Evolutionary conservation across 2,113 vertebrate genomes (phyloP).

Genomic region (Butastur rufipennis): DNA sequence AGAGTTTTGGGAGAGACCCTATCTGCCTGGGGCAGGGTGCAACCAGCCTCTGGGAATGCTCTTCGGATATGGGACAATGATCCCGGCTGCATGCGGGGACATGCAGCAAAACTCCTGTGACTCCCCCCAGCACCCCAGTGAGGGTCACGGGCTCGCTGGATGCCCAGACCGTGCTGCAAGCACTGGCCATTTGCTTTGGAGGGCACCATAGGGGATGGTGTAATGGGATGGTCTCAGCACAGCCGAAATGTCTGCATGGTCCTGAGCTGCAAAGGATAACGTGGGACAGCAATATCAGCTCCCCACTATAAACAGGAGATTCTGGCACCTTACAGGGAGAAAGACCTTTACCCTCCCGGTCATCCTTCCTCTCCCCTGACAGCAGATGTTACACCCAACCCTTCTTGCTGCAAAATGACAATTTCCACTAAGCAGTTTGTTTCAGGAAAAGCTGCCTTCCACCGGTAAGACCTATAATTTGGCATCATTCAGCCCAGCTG

Average conservation of each 20-base stretch:
- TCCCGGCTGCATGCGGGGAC: accelerated
- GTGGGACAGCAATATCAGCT: neutral
- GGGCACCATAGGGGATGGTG: too few relatives aligned
- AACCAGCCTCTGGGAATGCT: neutral
- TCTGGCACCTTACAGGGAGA: neutral
- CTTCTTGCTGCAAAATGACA: neutral
- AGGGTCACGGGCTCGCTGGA: accelerated
- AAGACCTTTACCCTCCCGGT: neutral
- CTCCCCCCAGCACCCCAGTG: accelerated
- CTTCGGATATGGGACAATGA: neutral
- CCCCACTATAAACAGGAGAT: neutral
- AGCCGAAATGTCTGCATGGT: accelerated
- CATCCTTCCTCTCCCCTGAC: neutral
- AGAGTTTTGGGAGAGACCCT: neutral
- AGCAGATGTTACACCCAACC: neutral
- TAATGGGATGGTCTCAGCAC: neutral
- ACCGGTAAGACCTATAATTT: neutral
- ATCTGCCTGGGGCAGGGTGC: neutral
- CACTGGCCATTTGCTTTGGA: accelerated
- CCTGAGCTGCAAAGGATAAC: neutral
- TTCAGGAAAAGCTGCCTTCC: neutral
- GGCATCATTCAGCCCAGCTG: neutral
- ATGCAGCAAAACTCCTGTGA: neutral
- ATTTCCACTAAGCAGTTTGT: neutral
- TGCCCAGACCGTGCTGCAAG: neutral